Base-by-base conservation (phyloP, 1,140 invertebrate species). In the Lutraria rhynchaena region DNA sequence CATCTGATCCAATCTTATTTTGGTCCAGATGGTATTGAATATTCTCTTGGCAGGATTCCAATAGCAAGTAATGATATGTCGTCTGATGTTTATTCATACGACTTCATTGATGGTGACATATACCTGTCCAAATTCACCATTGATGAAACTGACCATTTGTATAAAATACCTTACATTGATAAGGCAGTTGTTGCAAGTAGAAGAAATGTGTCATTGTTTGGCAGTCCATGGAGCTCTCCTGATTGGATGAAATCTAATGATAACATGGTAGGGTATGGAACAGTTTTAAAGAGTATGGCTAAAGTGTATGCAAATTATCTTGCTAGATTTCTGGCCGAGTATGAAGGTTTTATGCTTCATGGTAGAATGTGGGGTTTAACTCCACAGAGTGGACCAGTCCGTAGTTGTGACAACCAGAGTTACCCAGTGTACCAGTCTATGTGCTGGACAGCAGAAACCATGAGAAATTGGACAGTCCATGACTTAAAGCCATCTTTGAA, bases 181-280 rank as follows among this genome's bases (percentile, higher is more conserved):
- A 78, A 90, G 82, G 95, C 95, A 15, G 84, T 89, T 53, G 75
- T 87, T n/a, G 69, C 94, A 7, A 57, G 70, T n/a, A 44, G 55
- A 53, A 84, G 91, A 58, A 83, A 91, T 65, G 78, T 95, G 87
- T 86, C 93, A 75, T 91, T 97, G 2, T 92, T 97, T 74, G 94
- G 94, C 0, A 94, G 95, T 17, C 94, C 96, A 0, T 99, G 98
- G 97, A 95, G 95, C 69, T 94, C 97, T 0, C 98, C 98, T 0
- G 91, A 93, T 7, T 99, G 97, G 97, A 99, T 99, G 97, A 99
- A 99, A 92, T 95, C 95, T 0, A 97, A 96, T 86, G 93, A 95
- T 29, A 91, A 90, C 63, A 92, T 94, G 83, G 92, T 90, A 69
- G 94, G 94, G 11, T 86, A 89, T 27, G 94, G 94, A 1, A 82